These are phyloP conservation scores for Tipula vernalis DNA, from an alignment of 2,888 invertebrate species.

Conservation along the genomic window DNA sequence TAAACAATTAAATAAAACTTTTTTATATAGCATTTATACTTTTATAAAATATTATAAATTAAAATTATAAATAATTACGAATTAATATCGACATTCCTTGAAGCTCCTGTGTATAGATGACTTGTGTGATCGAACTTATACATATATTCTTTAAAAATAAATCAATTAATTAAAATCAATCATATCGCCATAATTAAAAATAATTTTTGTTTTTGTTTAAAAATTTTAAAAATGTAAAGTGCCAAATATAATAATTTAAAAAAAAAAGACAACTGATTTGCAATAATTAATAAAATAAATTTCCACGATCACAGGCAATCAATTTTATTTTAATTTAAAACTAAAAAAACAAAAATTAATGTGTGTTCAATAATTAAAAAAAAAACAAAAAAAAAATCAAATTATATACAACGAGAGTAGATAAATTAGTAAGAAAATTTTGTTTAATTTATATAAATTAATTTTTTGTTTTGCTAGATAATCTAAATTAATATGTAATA, in stretches of 20 bases:
- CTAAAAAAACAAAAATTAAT: neutral
- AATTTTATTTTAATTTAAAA: neutral
- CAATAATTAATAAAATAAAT: neutral
- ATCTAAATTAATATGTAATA: neutral
- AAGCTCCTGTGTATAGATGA: neutral
- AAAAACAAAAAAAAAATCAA: neutral
- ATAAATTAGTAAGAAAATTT: neutral
- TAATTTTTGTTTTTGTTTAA: neutral
- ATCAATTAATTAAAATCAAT: neutral
- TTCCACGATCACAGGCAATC: neutral
- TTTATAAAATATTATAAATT: neutral
- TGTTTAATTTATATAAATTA: neutral
- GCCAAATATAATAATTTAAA: neutral
- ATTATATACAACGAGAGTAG: neutral
- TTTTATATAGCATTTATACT: conserved; percentile 1
- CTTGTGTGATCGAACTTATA: neutral
- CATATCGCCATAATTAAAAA: neutral
- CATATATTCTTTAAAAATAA: neutral
- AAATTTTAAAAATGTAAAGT: neutral
- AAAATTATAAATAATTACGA: neutral
- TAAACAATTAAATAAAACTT: neutral
- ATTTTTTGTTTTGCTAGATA: neutral
- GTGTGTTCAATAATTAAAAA: neutral
- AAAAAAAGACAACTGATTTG: neutral
- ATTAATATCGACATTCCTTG: neutral